Conservation (phyloP, 2,888 invertebrate species). For the Andrena flavipes region DNA sequence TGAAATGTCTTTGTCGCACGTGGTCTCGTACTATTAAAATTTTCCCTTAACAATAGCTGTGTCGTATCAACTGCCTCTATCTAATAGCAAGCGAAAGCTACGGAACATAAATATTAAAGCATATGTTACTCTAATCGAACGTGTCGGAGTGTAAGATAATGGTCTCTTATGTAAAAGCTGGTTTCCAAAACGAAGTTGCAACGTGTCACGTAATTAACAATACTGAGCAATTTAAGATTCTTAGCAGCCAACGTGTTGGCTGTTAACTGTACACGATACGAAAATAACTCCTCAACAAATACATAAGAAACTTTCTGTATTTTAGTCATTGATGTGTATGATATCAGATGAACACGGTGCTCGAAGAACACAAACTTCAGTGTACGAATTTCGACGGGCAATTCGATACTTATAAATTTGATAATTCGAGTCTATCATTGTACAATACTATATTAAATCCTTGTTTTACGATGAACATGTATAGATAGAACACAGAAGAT, state of each 20-base stretch:
- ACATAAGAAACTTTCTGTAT: slow-evolving; percentile 13
- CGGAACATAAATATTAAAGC: slow-evolving; percentile 40
- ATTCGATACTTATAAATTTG: slow-evolving; percentile 6
- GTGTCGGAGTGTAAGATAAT: not conserved
- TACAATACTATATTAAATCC: slow-evolving; percentile 15
- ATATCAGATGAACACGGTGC: slow-evolving; percentile 46
- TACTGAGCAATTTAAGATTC: slow-evolving; percentile 33
- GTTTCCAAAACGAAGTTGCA: slow-evolving; percentile 6
- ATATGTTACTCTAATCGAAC: slow-evolving; percentile 25
- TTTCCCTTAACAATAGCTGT: slow-evolving; percentile 29
- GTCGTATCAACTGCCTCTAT: not conserved
- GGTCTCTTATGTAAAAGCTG: not conserved
- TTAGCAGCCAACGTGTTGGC: slow-evolving; percentile 17
- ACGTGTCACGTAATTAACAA: slow-evolving; percentile 21
- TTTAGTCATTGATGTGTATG: slow-evolving; percentile 28
- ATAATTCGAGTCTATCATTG: slow-evolving; percentile 2
- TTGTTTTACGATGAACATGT: slow-evolving; percentile 36
- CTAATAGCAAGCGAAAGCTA: slow-evolving; percentile 30
- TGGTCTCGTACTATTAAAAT: slow-evolving; percentile 8
- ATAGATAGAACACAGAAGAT: slow-evolving; percentile 25
- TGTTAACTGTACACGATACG: not conserved
- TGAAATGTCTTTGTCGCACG: slow-evolving; percentile 36
- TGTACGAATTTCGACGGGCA: slow-evolving; percentile 12
- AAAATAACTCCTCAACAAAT: slow-evolving; percentile 34
- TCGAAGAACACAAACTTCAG: slow-evolving; percentile 26